phyloP scores from a whole-genome alignment of 2,888 invertebrate genomes.

The Allophyes oxyacanthae region DNA sequence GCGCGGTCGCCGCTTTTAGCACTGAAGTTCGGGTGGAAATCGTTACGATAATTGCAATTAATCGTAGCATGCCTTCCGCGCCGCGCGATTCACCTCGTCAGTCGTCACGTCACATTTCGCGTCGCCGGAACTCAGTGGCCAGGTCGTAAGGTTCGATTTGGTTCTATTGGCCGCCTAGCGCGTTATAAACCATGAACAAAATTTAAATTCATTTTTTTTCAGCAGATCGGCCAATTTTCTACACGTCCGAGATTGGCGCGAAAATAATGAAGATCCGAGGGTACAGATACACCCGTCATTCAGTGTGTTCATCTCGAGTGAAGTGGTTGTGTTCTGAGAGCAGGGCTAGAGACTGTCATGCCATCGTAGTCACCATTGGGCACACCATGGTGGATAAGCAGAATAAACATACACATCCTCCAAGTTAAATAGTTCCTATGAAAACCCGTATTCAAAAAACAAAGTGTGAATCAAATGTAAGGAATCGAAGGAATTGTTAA shows the following conservation, averaged over 20 bases:
- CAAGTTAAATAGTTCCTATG: conserved; percentile 57
- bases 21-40: no score
- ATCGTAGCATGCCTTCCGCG: no score
- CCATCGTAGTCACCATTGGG: conserved; percentile 82
- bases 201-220: neutral
- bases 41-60: no score
- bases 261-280: conserved; percentile 81
- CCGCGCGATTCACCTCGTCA: no score
- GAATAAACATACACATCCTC: conserved; percentile 80
- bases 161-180: no score
- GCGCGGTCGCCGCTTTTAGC: no score
- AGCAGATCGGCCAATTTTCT: conserved; percentile 79
- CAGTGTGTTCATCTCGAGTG: conserved; percentile 82
- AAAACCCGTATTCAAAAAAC: conserved; percentile 19
- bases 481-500: neutral
- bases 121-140: no score
- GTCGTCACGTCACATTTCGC: no score
- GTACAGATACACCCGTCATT: conserved; percentile 81
- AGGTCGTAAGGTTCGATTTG: no score
- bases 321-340: conserved; percentile 83
- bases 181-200: neutral
- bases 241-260: conserved; percentile 79
- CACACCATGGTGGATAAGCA: conserved; percentile 77
- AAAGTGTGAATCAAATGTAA: no score
- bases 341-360: conserved; percentile 75